Base-by-base conservation (phyloP, 2,113 vertebrate species). In the Xiphophorus hellerii region DNA sequence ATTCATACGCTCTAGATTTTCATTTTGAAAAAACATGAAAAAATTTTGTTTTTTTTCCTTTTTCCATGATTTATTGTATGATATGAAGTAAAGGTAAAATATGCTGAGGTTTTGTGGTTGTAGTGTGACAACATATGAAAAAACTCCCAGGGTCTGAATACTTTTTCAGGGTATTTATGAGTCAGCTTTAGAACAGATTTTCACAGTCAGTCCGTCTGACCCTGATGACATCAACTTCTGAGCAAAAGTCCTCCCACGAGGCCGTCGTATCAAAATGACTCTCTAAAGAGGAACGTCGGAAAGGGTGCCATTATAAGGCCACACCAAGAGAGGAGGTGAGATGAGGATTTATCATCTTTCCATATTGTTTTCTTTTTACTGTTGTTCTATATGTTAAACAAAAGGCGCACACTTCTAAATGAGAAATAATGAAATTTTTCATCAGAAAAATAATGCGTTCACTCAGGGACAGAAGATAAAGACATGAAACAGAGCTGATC, bases 261-360 rank as follows among this genome's bases (percentile, higher is more conserved):
- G 65, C 82, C 44, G 76, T 70, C 73, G 1, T 71, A 80, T 90
- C 83, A 87, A 86, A 91, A 86, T 84, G 39, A 81, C 81, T 89
- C 81, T 83, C 81, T 85, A 85, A 84, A 86, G 76, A 80, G 61
- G 70, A 42, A 30, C 70, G 62, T 88, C 87, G 88, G 84, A 89
- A 88, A 84, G 77, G 0, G 30, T 14, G 74, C 69, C 63, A 2
- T 8, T 22, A 28, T 84, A 69, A 37, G 62, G 77, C 39, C 48
- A 42, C 66, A 37, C 10, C 35, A 11, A 37, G 35, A 37, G 3
- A 25, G 33, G 27, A 58, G 42, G 17, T n/a, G 20, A 58, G 33
- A 66, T 60, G 65, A 37, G 1, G 27, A 66, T 62, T 69, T 37
- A 58, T 60, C 58, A 62, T 51, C 70, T 80, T 69, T 71, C 64